Evolutionary conservation across 2,113 vertebrate genomes (phyloP).

Genomic region (Calonectris borealis): DNA sequence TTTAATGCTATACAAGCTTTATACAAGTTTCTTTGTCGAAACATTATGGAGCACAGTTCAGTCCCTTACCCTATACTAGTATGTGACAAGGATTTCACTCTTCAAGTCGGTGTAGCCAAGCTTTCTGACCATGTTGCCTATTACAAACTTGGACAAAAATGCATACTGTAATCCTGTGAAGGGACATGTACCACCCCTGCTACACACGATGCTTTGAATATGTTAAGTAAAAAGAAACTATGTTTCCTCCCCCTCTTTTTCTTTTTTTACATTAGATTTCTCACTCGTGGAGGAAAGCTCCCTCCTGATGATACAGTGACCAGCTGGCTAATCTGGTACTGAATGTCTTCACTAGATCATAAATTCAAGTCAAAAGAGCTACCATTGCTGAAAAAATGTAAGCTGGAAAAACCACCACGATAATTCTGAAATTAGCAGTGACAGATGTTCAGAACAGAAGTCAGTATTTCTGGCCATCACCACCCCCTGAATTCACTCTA

Average conservation of each 20-base stretch:
- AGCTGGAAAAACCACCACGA: not conserved
- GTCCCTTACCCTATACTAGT: no score
- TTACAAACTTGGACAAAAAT: not conserved
- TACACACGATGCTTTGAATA: not conserved
- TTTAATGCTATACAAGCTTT: not conserved
- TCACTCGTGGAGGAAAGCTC: not conserved
- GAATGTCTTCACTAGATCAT: not conserved
- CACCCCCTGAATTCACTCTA: not conserved
- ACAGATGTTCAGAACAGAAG: not conserved
- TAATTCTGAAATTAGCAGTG: not conserved
- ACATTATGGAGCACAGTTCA: not conserved
- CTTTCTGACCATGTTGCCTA: not conserved
- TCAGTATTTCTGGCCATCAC: not conserved
- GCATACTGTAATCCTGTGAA: accelerated
- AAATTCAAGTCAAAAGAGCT: not conserved
- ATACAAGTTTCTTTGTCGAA: not conserved
- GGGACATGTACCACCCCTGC: not conserved
- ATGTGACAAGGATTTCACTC: not conserved
- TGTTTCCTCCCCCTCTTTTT: not conserved
- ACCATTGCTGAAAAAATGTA: not conserved
- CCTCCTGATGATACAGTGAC: not conserved
- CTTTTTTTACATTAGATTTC: not conserved
- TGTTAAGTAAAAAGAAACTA: not conserved
- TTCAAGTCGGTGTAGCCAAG: not conserved
- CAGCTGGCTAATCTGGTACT: not conserved